These are phyloP conservation scores for Eptesicus fuscus DNA, from an alignment of 2,113 vertebrate species.

Conservation along the genomic window DNA sequence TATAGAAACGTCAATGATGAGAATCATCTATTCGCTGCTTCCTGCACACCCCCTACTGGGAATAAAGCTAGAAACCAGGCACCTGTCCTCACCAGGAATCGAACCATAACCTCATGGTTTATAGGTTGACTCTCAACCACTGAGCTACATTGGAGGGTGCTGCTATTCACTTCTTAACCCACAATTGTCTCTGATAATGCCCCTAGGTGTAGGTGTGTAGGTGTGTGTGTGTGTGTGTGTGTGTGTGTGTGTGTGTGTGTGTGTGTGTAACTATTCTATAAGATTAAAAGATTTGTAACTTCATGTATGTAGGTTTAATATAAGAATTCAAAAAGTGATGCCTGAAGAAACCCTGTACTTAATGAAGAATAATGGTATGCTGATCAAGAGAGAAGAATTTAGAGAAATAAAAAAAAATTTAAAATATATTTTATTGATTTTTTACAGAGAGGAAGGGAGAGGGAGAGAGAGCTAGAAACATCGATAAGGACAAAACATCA, in stretches of 20 bases:
- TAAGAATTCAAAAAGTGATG: neutral
- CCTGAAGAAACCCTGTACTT: neutral
- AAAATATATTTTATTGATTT: no score
- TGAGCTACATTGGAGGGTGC: neutral
- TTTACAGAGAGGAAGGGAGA: no score
- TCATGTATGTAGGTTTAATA: neutral
- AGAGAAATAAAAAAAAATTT: neutral
- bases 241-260: neutral
- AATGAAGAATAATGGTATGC: neutral
- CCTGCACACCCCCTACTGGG: neutral
- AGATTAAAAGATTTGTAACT: neutral
- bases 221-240: neutral
- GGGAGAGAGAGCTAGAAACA: no score
- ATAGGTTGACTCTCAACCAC: neutral
- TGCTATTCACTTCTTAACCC: neutral
- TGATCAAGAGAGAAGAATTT: neutral
- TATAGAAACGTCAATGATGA: neutral
- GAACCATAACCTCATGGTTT: neutral
- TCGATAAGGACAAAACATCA: no score
- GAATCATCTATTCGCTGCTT: neutral
- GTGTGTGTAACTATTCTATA: neutral
- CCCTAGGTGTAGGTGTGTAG: neutral
- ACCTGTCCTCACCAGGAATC: neutral
- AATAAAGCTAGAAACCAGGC: neutral
- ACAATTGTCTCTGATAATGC: neutral